phyloP scores from a whole-genome alignment of 2,888 invertebrate species.

The Meiosimyza decipiens region DNA sequence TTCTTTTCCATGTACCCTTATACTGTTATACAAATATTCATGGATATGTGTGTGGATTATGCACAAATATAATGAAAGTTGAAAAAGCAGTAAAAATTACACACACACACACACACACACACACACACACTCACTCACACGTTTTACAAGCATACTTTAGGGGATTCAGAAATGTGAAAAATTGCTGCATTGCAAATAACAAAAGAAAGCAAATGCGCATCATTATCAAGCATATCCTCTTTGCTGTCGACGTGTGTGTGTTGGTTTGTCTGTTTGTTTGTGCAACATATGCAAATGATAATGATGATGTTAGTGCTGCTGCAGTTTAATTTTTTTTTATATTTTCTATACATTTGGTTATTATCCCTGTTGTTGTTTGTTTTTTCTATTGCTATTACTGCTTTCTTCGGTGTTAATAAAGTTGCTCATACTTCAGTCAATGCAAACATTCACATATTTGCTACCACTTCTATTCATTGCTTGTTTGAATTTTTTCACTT shows the following conservation, averaged over 20 bases:
- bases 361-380: conserved; percentile 8
- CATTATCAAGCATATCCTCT: conserved; percentile 23
- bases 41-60: conserved; percentile 22
- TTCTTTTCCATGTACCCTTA: no score
- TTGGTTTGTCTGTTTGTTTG: not conserved
- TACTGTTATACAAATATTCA: not conserved
- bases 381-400: not conserved
- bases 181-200: conserved; percentile 31
- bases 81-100: not conserved
- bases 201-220: conserved; percentile 32
- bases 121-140: not conserved
- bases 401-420: conserved; percentile 23
- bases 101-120: conserved; percentile 1
- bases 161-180: conserved; percentile 30
- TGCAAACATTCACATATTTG: conserved; percentile 9
- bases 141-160: conserved; percentile 31
- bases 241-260: not conserved
- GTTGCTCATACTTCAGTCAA: conserved; percentile 24
- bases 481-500: conserved; percentile 21
- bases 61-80: conserved; percentile 21
- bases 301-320: not conserved
- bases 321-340: not conserved
- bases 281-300: not conserved
- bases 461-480: conserved; percentile 31
- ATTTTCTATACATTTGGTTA: no score